Conservation (phyloP, 2,888 invertebrate species). For the Gryllus longicercus region DNA sequence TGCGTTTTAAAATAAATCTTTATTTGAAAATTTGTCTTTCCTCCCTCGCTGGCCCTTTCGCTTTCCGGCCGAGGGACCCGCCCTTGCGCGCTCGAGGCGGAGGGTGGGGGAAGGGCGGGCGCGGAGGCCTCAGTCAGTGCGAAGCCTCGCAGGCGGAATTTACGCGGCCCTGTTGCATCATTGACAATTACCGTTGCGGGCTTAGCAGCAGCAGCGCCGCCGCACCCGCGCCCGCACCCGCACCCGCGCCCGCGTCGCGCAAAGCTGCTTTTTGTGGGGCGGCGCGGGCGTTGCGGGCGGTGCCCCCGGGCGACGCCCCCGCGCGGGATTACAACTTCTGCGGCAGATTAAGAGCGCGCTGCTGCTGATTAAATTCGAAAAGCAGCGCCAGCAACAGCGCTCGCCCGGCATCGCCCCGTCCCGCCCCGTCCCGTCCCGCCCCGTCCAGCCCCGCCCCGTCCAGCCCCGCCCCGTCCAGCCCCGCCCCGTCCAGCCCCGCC, state of each 20-base stretch:
- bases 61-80: too few species aligned
- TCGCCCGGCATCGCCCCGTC: neutral
- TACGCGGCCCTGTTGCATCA: neutral
- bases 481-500: too few species aligned
- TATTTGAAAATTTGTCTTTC: neutral
- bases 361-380: conserved; percentile 9
- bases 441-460: too few species aligned
- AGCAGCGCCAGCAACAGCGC: neutral
- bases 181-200: neutral
- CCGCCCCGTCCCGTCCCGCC: too few species aligned
- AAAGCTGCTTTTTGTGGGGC: neutral
- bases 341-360: neutral
- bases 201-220: neutral
- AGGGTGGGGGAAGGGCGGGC: too few species aligned
- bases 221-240: neutral
- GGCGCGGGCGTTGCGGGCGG: neutral
- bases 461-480: too few species aligned
- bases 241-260: neutral
- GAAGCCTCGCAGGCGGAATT: too few species aligned
- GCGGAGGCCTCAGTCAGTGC: too few species aligned
- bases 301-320: neutral
- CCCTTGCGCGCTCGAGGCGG: too few species aligned
- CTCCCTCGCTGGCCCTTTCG: neutral
- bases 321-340: conserved; percentile 10
- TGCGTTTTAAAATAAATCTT: neutral